A percentile compares a stretch with the other conserved stretches of the same genome.
Evolutionary conservation across 1,140 invertebrate genomes (phyloP).

Genomic region (Drosophila cardini): DNA sequence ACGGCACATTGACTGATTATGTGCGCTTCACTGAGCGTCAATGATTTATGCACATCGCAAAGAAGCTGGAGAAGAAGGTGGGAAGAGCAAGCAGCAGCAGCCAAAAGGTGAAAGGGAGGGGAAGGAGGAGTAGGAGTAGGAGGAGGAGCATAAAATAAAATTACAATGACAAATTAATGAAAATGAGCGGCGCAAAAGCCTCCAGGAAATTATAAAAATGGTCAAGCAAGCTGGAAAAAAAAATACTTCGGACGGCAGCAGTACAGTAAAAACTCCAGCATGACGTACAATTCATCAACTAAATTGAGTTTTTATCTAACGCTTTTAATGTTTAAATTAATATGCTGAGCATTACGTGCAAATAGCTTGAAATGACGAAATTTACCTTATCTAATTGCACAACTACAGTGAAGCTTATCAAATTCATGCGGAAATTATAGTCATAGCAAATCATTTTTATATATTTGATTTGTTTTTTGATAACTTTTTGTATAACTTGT

Average conservation of each 20-base stretch:
- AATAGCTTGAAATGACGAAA: background rate
- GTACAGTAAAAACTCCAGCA: constrained; percentile 27
- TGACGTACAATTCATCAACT: constrained; percentile 28
- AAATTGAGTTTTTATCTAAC: background rate
- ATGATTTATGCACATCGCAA: constrained; percentile 59
- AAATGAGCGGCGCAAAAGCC: constrained; percentile 37
- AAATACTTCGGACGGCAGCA: background rate
- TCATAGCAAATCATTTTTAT: background rate
- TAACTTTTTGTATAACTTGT: background rate
- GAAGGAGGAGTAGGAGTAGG: background rate
- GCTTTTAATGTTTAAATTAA: constrained; percentile 10
- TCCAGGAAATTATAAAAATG: constrained; percentile 45
- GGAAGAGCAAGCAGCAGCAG: background rate
- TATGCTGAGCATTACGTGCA: constrained; percentile 9
- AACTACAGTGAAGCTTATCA: background rate
- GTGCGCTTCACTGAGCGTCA: constrained; percentile 50
- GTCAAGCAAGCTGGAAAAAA: constrained; percentile 12
- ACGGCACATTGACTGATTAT: constrained; percentile 74
- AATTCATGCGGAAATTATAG: constrained; percentile 7
- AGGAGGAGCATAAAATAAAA: constrained; percentile 48
- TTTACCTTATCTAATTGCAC: constrained; percentile 21
- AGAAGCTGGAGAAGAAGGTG: background rate
- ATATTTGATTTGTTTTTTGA: background rate
- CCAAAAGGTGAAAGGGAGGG: background rate
- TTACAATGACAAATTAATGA: constrained; percentile 72